Base-by-base conservation (phyloP, 1,140 invertebrate species). In the Homarus americanus region DNA sequence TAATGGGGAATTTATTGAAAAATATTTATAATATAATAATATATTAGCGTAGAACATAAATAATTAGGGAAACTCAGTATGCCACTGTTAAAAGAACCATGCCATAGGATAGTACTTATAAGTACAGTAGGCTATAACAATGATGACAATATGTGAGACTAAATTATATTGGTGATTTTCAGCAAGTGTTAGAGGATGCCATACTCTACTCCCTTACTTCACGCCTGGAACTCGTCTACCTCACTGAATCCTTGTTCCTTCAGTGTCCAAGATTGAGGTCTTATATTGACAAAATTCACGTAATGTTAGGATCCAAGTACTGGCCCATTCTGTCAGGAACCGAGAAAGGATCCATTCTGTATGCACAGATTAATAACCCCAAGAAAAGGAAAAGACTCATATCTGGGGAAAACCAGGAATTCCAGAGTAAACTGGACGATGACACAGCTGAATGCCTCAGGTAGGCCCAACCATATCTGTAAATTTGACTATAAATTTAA, bases 101-200 rank as follows among this genome's bases (percentile, higher is more conserved):
- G n/a, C n/a, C n/a, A n/a, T n/a, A n/a, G n/a, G n/a, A n/a, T n/a
- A n/a, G n/a, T n/a, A n/a, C n/a, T n/a, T n/a, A n/a, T n/a, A n/a
- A n/a, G n/a, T n/a, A n/a, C n/a, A n/a, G n/a, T n/a, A n/a, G n/a
- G n/a, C n/a, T n/a, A n/a, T n/a, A n/a, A n/a, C n/a, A n/a, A n/a
- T n/a, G n/a, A n/a, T n/a, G n/a, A n/a, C n/a, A n/a, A n/a, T n/a
- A n/a, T n/a, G n/a, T n/a, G n/a, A n/a, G n/a, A n/a, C n/a, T n/a
- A n/a, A n/a, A n/a, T n/a, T n/a, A 32, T 69, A 32, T 32, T 69
- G 28, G n/a, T n/a, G n/a, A 32, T 69, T 63, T 91, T n/a, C 90
- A 92, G 92, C 28, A 92, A 89, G 87, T 92, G 17, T 58, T 88
- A 32, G 86, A 91, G 36, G 92, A 92, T 36, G 92, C 92, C 2